Base-by-base conservation (phyloP, 2,888 invertebrate species). In the Ypsolopha scabrella region DNA sequence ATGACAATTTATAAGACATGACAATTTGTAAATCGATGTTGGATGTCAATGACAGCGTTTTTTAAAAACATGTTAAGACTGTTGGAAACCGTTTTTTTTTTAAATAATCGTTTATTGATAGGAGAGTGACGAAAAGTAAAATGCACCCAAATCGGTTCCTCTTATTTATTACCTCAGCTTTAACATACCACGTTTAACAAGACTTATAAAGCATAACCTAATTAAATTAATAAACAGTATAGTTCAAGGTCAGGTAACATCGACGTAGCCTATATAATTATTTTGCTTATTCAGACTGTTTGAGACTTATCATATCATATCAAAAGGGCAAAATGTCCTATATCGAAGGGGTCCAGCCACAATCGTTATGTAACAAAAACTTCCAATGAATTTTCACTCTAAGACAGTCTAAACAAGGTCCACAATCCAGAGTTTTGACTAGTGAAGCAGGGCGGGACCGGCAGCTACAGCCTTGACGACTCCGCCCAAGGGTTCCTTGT, bases 401-500 rank as follows among this genome's bases (percentile, higher is more conserved):
- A 24, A 24, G 4, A 24, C 24, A 24, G 24, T 24, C 24, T 24
- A 4, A 24, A 24, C 4, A 24, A 24, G 24, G 24, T 24, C 24
- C 24, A 24, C 24, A 24, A 24, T 24, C 24, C 24, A 4, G 4
- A 24, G 24, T 2, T 24, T 24, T 24, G 24, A 24, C 71, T 77
- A 78, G 71, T 76, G 77, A 36, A 70, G 53, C 60, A 57, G 69
- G n/a, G 66, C 72, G 48, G 71, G 74, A 1, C 75, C 69, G 13
- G 73, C 77, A 6, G 74, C 80, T 6, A 80, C 82, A 0, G 80
- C 80, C 58, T 87, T 87, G 13, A 79, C 82, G 7, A 85, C 80
- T 7, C 72, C 75, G 0, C 85, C 87, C 0, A 79, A 59, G 1
- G 90, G 90, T 51, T 89, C 88, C 64, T 89, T 90, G 72, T 90